phyloP scores from a whole-genome alignment of 2,113 vertebrate genomes.

The Panurus biarmicus region DNA sequence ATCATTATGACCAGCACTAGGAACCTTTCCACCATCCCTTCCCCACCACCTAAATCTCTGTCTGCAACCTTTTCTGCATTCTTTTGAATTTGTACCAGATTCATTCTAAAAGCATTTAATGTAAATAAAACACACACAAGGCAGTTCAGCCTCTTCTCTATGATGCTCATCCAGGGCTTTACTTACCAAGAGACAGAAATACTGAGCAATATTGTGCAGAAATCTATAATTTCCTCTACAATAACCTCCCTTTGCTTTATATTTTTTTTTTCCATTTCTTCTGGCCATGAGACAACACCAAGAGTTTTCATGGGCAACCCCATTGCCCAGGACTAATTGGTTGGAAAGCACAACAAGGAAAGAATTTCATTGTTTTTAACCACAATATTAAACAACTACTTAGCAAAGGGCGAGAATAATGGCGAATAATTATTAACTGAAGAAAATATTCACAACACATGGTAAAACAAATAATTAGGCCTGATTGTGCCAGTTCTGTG shows the following conservation, averaged over 20 bases:
- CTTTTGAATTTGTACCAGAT: background rate
- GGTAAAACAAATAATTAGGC: conserved; percentile 2
- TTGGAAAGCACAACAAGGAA: background rate
- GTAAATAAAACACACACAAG: background rate
- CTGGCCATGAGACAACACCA: background rate
- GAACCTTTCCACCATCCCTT: background rate
- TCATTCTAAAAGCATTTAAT: background rate
- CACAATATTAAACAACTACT: background rate
- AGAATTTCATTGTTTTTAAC: conserved; percentile 2
- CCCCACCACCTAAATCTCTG: background rate
- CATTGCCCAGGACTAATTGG: conserved; percentile 22
- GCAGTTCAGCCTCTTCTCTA: background rate
- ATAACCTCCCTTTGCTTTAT: background rate
- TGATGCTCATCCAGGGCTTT: background rate
- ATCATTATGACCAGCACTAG: background rate
- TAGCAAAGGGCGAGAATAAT: background rate
- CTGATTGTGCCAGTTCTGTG: background rate
- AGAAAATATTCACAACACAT: background rate
- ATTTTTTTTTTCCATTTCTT: background rate
- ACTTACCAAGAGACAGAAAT: conserved; percentile 12
- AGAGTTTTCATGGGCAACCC: background rate
- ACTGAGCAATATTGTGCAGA: background rate
- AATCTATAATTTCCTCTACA: conserved; percentile 28
- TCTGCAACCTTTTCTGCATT: background rate
- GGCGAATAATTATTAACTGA: conserved; percentile 3